Conservation (phyloP, 2,888 invertebrate genomes). For the Mythimna impura region DNA sequence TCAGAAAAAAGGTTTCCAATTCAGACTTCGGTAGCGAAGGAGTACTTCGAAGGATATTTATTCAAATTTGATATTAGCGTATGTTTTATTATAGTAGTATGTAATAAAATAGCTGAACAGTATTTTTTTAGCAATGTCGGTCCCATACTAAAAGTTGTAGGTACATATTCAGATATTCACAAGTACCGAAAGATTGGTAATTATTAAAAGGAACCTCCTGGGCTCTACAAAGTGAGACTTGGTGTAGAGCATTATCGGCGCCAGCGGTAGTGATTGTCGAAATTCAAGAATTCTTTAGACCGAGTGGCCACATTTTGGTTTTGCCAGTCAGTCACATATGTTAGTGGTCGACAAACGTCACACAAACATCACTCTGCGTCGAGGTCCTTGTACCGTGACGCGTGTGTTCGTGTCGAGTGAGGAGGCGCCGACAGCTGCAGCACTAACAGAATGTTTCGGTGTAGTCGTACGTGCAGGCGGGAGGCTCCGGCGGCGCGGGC, state of each 20-base stretch:
- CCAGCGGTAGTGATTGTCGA: neutral
- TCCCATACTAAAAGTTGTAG: neutral
- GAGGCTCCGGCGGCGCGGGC: slow-evolving; percentile 57
- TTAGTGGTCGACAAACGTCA: neutral
- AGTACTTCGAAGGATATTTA: too few species aligned
- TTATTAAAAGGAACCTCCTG: neutral
- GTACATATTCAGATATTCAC: neutral
- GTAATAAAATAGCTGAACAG: neutral
- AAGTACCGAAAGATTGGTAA: neutral
- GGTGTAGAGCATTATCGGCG: neutral
- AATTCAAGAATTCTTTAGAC: too few species aligned
- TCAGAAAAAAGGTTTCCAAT: too few species aligned
- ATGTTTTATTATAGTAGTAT: too few species aligned
- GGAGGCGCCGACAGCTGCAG: neutral
- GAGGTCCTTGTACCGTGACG: neutral
- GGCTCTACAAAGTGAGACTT: neutral
- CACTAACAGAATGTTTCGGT: neutral
- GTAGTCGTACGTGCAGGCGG: slow-evolving; percentile 79
- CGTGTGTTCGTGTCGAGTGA: neutral
- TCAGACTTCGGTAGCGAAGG: too few species aligned
- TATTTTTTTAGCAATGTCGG: neutral
- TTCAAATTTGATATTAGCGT: too few species aligned
- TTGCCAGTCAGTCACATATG: neutral
- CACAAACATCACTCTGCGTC: neutral
- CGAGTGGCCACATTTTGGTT: neutral